Conservation (phyloP, 2,797 vertebrate genomes). For the Nyctibius grandis region DNA sequence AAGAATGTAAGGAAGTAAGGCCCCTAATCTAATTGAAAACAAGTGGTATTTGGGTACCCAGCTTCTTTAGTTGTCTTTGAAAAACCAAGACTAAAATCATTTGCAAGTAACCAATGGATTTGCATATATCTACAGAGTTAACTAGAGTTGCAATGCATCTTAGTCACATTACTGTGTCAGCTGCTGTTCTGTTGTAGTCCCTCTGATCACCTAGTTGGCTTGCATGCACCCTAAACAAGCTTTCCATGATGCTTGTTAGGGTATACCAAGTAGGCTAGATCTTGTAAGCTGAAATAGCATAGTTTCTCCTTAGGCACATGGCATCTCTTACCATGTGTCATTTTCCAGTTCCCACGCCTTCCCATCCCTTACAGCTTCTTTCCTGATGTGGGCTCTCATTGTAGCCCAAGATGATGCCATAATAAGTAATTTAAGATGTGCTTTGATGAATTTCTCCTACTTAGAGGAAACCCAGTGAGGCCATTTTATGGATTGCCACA, state of each 20-base stretch:
- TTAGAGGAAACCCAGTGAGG: conserved; percentile 24
- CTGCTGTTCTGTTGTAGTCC: neutral
- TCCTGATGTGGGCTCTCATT: conserved; percentile 36
- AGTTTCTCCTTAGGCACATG: neutral
- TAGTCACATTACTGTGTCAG: neutral
- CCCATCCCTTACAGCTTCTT: conserved; percentile 49
- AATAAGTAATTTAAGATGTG: conserved; percentile 67
- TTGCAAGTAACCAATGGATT: neutral
- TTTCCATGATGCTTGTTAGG: neutral
- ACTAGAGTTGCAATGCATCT: neutral
- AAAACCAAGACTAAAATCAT: neutral
- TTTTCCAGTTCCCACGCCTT: conserved; percentile 54
- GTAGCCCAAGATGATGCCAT: conserved; percentile 46
- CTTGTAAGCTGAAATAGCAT: neutral
- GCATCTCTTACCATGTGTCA: conserved; percentile 4
- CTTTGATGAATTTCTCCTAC: conserved; percentile 44
- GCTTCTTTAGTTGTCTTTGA: neutral
- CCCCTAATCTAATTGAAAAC: neutral
- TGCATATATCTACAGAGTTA: neutral
- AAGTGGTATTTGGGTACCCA: neutral
- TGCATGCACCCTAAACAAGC: neutral
- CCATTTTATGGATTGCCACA: conserved; percentile 43
- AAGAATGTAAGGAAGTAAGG: neutral
- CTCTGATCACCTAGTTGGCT: neutral
- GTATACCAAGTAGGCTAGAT: neutral